Evolutionary conservation across 1,140 invertebrate species (phyloP).

Genomic region (Forficula auricularia): DNA sequence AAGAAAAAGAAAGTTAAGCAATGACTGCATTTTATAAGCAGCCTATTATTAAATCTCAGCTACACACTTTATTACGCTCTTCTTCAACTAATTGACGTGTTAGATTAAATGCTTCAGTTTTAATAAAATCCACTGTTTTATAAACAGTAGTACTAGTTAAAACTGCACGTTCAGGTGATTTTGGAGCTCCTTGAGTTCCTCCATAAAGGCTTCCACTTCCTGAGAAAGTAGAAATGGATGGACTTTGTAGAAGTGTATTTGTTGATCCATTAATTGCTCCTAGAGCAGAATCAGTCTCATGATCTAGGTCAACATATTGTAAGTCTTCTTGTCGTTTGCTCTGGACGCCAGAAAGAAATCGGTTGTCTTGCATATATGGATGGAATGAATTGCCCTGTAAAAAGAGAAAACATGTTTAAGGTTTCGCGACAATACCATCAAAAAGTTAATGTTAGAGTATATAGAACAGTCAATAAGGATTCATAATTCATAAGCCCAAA

Average conservation of each 20-base stretch:
- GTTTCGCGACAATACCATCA: no score
- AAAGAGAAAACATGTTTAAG: no score
- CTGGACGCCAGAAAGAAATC: slow-evolving; percentile 5
- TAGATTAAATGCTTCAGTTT: slow-evolving; percentile 76
- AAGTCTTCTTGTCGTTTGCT: slow-evolving; percentile 27
- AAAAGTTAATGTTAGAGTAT: no score
- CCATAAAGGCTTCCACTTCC: background rate
- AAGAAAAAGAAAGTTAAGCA: no score
- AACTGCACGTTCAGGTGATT: slow-evolving; percentile 5
- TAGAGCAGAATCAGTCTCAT: slow-evolving; percentile 26
- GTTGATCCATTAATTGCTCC: slow-evolving; percentile 17
- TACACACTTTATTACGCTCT: slow-evolving; percentile 25
- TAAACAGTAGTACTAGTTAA: slow-evolving; percentile 43
- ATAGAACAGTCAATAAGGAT: no score
- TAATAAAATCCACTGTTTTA: slow-evolving; percentile 78
- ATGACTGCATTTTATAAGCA: no score
- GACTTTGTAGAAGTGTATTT: slow-evolving; percentile 10
- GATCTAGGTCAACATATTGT: slow-evolving; percentile 61
- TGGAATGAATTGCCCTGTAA: no score
- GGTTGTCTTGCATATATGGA: slow-evolving; percentile 7
- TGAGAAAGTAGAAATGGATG: slow-evolving; percentile 3
- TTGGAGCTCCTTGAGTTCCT: background rate
- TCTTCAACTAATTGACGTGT: slow-evolving; percentile 64
- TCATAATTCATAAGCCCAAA: no score
- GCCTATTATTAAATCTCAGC: background rate